Evolutionary conservation across 2,888 invertebrate genomes (phyloP).

Genomic region (Eupithecia inturbata): DNA sequence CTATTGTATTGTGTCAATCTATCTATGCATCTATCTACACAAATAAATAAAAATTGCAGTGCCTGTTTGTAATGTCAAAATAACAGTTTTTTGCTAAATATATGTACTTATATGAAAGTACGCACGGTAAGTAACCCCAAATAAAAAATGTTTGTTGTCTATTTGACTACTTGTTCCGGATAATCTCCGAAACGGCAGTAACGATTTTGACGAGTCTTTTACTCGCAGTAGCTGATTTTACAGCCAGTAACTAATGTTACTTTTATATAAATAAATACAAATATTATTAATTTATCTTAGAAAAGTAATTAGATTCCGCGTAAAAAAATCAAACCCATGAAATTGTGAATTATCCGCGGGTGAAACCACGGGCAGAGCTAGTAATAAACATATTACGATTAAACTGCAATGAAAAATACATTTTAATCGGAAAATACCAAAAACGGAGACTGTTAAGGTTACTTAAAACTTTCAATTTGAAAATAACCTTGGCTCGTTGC

Average conservation of each 20-base stretch:
- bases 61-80: background rate
- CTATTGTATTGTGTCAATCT: slow-evolving; percentile 9
- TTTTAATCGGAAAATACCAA: background rate
- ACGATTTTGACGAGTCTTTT: background rate
- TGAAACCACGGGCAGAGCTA: background rate
- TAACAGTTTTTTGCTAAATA: too few relatives aligned
- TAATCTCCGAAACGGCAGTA: background rate
- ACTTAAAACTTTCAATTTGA: background rate
- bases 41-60: background rate
- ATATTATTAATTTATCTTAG: background rate
- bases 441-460: background rate
- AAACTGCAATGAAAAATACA: background rate
- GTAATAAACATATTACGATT: background rate
- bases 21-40: background rate
- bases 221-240: background rate
- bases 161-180: background rate
- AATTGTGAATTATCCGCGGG: background rate
- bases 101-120: too few relatives aligned
- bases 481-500: background rate
- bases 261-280: too few relatives aligned
- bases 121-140: too few relatives aligned
- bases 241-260: background rate
- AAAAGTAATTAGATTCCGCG: background rate
- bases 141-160: background rate
- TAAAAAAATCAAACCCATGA: background rate